Conservation (phyloP, 2,797 vertebrate genomes). For the Oryzias dopingdopingensis region DNA sequence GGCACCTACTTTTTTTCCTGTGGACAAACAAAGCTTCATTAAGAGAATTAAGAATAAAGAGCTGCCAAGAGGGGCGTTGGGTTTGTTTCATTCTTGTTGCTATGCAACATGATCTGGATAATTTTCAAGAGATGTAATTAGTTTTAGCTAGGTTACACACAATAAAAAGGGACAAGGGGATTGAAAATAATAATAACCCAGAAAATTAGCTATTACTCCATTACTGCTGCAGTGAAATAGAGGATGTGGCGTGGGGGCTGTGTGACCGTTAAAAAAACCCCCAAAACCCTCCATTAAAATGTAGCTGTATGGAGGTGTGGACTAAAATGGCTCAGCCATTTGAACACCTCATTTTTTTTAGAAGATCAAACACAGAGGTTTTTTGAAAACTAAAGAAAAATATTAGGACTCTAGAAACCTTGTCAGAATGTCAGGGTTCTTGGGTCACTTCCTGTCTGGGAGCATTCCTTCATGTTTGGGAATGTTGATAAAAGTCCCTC, state of each 20-base stretch:
- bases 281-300: neutral
- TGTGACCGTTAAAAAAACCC: conserved; percentile 12
- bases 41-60: conserved; percentile 27
- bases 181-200: conserved; percentile 58
- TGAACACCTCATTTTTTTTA: neutral
- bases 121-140: conserved; percentile 64
- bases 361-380: no score
- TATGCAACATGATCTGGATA: conserved; percentile 57
- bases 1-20: conserved; percentile 1
- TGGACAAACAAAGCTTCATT: conserved; percentile 25
- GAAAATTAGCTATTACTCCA: conserved; percentile 44
- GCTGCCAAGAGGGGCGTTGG: conserved; percentile 31
- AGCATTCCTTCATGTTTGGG: no score
- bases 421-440: no score
- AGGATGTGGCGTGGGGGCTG: conserved; percentile 20
- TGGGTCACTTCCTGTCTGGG: no score
- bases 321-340: neutral
- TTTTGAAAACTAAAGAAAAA: no score
- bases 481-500: no score
- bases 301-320: neutral
- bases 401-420: no score
- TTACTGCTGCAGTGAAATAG: conserved; percentile 39
- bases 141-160: conserved; percentile 45
- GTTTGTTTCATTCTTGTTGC: conserved; percentile 57
- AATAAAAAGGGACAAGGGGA: conserved; percentile 44